Evolutionary conservation across 1,140 invertebrate genomes (phyloP), one percentile per base, ranked within the genome.

Genomic region (Nasonia giraulti): DNA sequence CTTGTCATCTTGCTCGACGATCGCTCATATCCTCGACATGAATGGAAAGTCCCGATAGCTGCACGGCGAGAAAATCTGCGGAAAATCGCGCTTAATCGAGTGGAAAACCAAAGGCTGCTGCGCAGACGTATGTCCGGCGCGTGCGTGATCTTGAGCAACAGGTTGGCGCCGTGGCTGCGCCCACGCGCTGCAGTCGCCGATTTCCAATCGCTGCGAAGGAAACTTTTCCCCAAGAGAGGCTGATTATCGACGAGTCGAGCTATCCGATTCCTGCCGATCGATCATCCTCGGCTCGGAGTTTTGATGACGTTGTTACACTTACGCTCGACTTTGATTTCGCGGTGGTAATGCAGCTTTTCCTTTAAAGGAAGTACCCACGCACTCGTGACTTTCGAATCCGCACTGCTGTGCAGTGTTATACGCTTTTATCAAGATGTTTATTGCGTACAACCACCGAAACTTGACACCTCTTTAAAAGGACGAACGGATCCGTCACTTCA

Each of bases 131-230:
- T 69, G 7, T 23, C 11, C 7, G 68, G 33, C 62, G 50, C 37
- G 68, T 78, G 86, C 80, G 87, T 80, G 87, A 88, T 89, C 89
- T 91, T 89, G 90, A 91, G 92, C 92, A 93, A 93, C 92, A 93
- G 92, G 92, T 93, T 92, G 92, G 92, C 92, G 92, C 92, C 92
- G 90, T 84, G 88, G 88, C 89, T 88, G 89, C 86, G 84, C 85
- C 87, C 88, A 78, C 82, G 74, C 82, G 87, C 7, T 37, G 66
- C 37, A 77, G 33, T 84, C 71, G 50, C n/a, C 12, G n/a, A 77
- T 73, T 84, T 79, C 79, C 79, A 80, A 69, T 80, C 66, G 31
- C 37, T 47, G 4, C 33, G 33, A 37, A 6, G 0, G 40, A 17
- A 27, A 74, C 75, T 83, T 47, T 78, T 55, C 66, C 50, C 40